Evolutionary conservation across 2,797 vertebrate genomes (phyloP), one percentile per base, ranked within the genome.

Genomic region (Cuculus canorus): DNA sequence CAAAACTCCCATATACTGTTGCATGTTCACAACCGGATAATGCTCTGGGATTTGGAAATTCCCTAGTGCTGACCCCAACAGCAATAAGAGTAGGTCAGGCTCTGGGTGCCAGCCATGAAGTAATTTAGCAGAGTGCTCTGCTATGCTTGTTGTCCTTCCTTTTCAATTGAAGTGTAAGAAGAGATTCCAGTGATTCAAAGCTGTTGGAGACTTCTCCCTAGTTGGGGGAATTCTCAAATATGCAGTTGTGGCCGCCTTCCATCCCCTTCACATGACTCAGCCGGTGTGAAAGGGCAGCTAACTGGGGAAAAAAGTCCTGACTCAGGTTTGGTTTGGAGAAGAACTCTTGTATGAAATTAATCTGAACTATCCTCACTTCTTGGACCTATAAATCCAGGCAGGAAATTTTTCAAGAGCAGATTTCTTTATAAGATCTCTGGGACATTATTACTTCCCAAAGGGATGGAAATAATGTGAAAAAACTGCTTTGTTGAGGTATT

Each of bases 361-460:
- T 95, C 66, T 80, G 95, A 97, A 92, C 94, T 95, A 93, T 96
- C 90, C 68, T 94, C 53, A 45, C 90, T 95, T 96, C 77, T 96
- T 95, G 95, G 96, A 88, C 64, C 37, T 73, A 32, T 93, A 92
- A 94, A 95, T 93, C 60, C 56, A 11, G 24, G 90, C 80, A 82
- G 73, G 95, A 95, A 96, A 93, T 84, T 86, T 78, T 93, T 93
- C 80, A 86, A 77, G 86, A 95, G 32, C 35, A 77, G 70, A 88
- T 95, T 96, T 92, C 91, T 96, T 92, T 96, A 63, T 92, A 84
- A 60, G 70, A 90, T 90, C 71, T 95, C 91, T 77, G 82, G 80
- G 24, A 87, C 70, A 96, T 39, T 96, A 94, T 86, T 93, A 66
- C 63, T 93, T 96, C 95, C 90, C 89, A 86, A 89, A 81, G 80